Conservation (phyloP, 2,113 vertebrate species). For the Cyanoderma ruficeps region DNA sequence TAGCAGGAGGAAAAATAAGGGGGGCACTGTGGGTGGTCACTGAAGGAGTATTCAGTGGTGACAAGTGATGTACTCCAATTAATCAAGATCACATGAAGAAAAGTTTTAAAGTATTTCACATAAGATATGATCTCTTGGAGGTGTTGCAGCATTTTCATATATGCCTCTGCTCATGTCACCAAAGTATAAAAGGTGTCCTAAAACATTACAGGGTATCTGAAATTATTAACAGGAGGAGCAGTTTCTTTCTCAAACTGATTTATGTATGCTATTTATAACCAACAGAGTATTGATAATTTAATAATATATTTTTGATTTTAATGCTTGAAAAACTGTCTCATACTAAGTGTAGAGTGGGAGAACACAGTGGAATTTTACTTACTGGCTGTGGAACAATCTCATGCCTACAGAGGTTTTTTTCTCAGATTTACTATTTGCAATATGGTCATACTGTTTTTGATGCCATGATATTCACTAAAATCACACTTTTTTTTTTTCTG, state of each 20-base stretch:
- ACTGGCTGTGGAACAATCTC: background rate
- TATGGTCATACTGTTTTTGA: background rate
- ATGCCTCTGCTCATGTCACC: background rate
- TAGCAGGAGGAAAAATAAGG: background rate
- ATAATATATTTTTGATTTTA: background rate
- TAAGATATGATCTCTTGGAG: background rate
- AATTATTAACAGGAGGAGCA: background rate
- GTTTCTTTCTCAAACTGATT: background rate
- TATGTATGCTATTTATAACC: background rate
- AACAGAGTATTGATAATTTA: background rate
- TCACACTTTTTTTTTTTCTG: background rate
- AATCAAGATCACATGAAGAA: background rate
- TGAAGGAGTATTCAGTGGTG: background rate
- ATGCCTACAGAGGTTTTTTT: background rate
- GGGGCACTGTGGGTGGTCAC: background rate
- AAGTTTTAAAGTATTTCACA: background rate
- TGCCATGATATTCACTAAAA: background rate
- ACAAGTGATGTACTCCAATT: background rate
- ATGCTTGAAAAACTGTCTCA: background rate
- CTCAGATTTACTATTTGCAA: background rate
- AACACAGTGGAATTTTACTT: background rate
- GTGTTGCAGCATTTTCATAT: background rate
- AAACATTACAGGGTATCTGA: background rate
- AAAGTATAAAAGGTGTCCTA: background rate
- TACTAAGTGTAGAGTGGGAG: background rate